Percentiles rank a stretch among this genome's conserved stretches.
phyloP scores from a whole-genome alignment of 2,888 invertebrate species.

The Teleogryllus oceanicus region DNA sequence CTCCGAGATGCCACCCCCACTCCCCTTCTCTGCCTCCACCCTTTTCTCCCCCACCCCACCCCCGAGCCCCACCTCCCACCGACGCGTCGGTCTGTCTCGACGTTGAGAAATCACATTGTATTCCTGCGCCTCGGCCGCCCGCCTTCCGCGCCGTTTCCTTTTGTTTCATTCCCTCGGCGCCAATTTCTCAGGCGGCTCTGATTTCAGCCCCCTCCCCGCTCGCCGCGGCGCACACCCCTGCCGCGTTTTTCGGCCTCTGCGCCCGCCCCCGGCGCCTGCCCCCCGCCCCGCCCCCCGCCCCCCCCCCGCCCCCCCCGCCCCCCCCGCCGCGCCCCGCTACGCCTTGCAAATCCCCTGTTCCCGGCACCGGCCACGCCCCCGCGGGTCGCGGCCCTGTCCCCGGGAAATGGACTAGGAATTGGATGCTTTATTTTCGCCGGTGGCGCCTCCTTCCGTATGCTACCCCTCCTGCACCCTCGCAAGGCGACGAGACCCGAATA shows the following conservation, averaged over 20 bases:
- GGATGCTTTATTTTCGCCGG: constrained; percentile 5
- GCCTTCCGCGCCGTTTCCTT: neutral
- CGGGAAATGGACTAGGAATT: constrained; percentile 18
- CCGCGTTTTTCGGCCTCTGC: neutral
- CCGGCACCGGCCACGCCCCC: neutral
- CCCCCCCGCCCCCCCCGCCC: neutral
- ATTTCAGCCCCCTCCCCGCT: neutral
- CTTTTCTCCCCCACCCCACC: neutral
- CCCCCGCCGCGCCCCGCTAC: neutral
- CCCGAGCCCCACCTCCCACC: neutral
- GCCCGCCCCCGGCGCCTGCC: neutral
- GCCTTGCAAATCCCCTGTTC: neutral
- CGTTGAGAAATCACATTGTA: constrained; percentile 18
- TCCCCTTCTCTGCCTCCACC: neutral
- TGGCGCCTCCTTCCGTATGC: neutral
- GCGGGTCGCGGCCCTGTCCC: neutral
- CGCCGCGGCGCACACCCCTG: neutral
- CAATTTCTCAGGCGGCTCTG: constrained; percentile 18
- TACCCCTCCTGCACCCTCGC: neutral
- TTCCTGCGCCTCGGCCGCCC: neutral
- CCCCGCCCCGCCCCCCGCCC: neutral
- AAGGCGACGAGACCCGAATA: neutral
- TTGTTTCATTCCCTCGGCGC: constrained; percentile 18
- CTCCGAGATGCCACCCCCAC: neutral
- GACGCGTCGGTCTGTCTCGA: neutral